These are phyloP conservation scores for Pachyseris speciosa DNA, from an alignment of 64 coral and sea anemone species.

Conservation along the genomic window DNA sequence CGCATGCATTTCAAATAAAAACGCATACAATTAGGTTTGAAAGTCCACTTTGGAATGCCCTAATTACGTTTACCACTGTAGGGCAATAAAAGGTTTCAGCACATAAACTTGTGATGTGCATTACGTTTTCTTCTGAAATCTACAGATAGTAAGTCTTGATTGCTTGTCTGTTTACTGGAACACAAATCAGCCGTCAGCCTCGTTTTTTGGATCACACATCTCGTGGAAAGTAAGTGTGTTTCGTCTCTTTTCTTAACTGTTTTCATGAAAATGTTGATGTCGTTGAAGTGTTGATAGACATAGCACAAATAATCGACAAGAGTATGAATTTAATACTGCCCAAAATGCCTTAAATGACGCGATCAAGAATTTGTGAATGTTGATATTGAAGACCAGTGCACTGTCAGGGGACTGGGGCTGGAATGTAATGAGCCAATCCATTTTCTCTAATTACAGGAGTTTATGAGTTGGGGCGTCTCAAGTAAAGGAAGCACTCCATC, in stretches of 20 bases:
- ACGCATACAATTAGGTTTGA: too few species aligned
- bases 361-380: too few species aligned
- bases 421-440: not conserved
- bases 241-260: not conserved
- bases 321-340: too few species aligned
- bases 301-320: too few species aligned
- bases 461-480: conserved; percentile 73
- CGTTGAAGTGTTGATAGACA: too few species aligned
- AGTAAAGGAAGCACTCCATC: conserved; percentile 61
- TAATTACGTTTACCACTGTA: too few species aligned
- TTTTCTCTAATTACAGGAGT: conserved; percentile 8
- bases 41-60: too few species aligned
- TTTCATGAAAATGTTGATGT: not conserved
- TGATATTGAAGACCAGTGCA: too few species aligned
- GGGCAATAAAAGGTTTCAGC: too few species aligned
- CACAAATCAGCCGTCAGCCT: conserved; percentile 46
- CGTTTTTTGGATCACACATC: conserved; percentile 41
- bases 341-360: too few species aligned
- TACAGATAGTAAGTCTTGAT: conserved; percentile 91
- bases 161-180: conserved; percentile 98
- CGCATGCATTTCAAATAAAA: too few species aligned
- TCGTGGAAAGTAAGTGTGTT: conserved; percentile 76
- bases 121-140: not conserved
- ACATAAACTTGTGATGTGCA: too few species aligned
- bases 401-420: not conserved